Evolutionary conservation across 1,140 invertebrate species (phyloP).

Genomic region (Tribolium castaneum): DNA sequence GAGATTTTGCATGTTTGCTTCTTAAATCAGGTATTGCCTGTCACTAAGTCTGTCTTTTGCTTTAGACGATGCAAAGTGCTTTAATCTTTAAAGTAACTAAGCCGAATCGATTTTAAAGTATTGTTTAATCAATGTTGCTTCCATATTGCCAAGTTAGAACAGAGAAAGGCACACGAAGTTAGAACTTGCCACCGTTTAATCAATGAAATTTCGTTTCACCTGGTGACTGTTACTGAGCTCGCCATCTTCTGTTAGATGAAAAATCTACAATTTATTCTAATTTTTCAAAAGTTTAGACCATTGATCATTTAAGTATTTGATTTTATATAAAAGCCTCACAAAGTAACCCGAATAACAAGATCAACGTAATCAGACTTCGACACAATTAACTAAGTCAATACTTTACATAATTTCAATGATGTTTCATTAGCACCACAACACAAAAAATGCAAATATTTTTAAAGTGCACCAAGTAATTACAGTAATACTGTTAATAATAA

Average conservation of each 20-base stretch:
- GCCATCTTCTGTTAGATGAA: slow-evolving; percentile 11
- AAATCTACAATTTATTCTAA: neutral
- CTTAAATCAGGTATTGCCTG: neutral
- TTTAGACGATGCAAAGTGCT: neutral
- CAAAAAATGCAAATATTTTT: too few relatives aligned
- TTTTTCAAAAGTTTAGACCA: too few relatives aligned
- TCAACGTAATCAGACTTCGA: too few relatives aligned
- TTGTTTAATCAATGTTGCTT: neutral
- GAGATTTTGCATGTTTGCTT: neutral
- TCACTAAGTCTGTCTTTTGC: neutral
- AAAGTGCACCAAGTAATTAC: too few relatives aligned
- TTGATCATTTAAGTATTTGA: too few relatives aligned
- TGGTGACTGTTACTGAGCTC: slow-evolving; percentile 27
- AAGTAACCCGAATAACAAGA: too few relatives aligned
- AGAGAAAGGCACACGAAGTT: neutral
- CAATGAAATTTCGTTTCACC: slow-evolving; percentile 38
- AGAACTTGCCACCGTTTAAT: slow-evolving; percentile 35
- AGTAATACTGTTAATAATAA: too few relatives aligned
- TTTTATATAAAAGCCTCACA: too few relatives aligned
- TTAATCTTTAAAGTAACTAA: neutral
- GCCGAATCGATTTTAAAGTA: neutral
- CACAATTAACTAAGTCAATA: too few relatives aligned
- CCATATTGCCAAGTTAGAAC: neutral
- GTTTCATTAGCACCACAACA: too few relatives aligned
- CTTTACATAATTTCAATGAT: too few relatives aligned